A percentile compares a stretch with the other conserved stretches of the same genome.
phyloP scores from a whole-genome alignment of 2,113 vertebrate genomes.

The Ailuropoda melanoleuca region DNA sequence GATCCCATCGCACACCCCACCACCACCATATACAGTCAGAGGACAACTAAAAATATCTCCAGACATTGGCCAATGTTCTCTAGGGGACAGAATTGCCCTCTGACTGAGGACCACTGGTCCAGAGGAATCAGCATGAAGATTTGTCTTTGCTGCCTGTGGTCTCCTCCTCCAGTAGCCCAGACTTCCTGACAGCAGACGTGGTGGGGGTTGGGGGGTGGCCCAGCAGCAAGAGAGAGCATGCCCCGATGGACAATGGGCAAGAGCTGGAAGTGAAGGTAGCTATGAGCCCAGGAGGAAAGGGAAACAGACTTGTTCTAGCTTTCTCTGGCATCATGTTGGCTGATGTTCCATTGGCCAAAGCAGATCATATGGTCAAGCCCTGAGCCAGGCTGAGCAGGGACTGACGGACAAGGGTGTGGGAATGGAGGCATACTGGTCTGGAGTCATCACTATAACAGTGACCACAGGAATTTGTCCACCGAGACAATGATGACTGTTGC shows the following conservation, averaged over 20 bases:
- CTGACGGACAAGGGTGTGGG: too few relatives aligned
- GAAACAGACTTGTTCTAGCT: too few relatives aligned
- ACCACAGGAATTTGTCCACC: too few relatives aligned
- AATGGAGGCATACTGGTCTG: neutral
- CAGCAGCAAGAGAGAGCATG: neutral
- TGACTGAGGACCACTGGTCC: neutral
- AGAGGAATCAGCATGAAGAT: neutral
- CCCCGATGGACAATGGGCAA: neutral
- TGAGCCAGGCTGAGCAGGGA: neutral
- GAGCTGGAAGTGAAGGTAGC: too few relatives aligned
- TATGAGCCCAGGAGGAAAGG: too few relatives aligned
- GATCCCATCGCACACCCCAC: neutral
- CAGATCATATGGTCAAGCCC: neutral
- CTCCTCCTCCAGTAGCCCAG: neutral
- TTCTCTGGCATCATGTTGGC: neutral
- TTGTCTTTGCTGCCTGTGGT: neutral
- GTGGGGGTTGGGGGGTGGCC: neutral
- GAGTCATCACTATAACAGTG: accelerated
- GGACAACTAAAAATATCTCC: neutral
- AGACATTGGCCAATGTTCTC: neutral
- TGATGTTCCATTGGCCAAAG: neutral
- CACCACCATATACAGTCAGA: neutral
- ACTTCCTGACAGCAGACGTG: neutral
- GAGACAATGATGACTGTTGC: accelerated
- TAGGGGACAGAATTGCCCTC: neutral